Evolutionary conservation across 2,797 vertebrate species (phyloP).

Genomic region (Sebastes kiyomatsui): DNA sequence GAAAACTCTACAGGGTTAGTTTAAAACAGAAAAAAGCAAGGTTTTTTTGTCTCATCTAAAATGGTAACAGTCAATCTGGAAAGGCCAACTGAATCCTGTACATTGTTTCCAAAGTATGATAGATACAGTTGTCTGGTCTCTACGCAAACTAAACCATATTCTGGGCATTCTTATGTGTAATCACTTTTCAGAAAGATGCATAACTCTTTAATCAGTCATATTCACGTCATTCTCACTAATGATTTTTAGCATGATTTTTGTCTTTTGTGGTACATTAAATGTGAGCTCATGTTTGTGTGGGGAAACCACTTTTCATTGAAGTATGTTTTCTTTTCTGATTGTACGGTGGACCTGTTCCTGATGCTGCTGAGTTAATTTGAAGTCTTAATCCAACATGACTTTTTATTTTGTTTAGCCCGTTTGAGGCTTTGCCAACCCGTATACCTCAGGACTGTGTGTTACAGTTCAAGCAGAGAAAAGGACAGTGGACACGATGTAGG

Average conservation of each 20-base stretch:
- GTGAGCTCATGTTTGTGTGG: slow-evolving; percentile 18
- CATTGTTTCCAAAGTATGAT: neutral
- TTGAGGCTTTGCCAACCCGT: slow-evolving; percentile 54
- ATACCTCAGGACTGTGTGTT: slow-evolving; percentile 68
- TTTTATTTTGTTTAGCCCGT: slow-evolving; percentile 18
- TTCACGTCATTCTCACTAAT: neutral
- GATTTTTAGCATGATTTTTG: slow-evolving; percentile 8
- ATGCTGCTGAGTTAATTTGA: slow-evolving; percentile 49
- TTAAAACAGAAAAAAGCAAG: neutral
- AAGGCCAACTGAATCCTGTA: neutral
- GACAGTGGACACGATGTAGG: slow-evolving; percentile 20
- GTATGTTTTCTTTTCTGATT: neutral
- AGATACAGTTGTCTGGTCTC: neutral
- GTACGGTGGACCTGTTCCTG: slow-evolving; percentile 22
- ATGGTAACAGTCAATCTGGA: neutral
- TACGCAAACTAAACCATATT: neutral
- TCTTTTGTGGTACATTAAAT: slow-evolving; percentile 20
- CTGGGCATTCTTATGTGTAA: slow-evolving; percentile 13
- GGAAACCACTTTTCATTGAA: neutral
- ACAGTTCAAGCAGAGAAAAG: slow-evolving; percentile 32
- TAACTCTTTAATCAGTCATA: neutral
- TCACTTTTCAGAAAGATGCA: slow-evolving; percentile 9
- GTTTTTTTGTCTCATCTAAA: neutral
- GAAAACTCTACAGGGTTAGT: neutral
- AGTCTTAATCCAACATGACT: slow-evolving; percentile 37